Base-by-base conservation (phyloP, 1,140 invertebrate genomes). In the Halictus rubicundus region DNA sequence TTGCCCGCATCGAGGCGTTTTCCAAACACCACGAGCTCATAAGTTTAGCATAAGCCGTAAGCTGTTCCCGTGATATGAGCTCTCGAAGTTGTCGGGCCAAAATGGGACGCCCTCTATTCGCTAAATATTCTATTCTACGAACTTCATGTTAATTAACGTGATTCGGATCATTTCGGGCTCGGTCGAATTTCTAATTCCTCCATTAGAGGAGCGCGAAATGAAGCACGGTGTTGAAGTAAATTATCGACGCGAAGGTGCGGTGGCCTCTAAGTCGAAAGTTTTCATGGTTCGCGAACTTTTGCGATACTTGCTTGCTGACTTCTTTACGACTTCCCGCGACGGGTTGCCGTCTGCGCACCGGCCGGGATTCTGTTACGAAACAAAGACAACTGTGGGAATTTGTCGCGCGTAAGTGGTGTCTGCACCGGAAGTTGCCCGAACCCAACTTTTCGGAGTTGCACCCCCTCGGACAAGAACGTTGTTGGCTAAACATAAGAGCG, bases 261-360 rank as follows among this genome's bases (percentile, higher is more conserved):
- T n/a, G 12, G 16, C 52, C 37, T 9, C 19, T 39, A 12, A n/a
- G 42, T 63, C 66, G 66, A 84, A 84, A 84, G 65, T 84, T 84
- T 61, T 27, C 46, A 65, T 61, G 59, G 25, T 46, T 46, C 32
- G 66, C 75, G 72, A 82, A 84, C 71, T 82, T 84, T 82, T 68
- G 79, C 75, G 63, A 78, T 79, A 82, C 80, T 82, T 75, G 70
- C 46, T 25, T 21, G 60, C 60, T 46, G 82, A 84, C 82, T 84
- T 84, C 65, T 78, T 82, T 81, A 79, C 65, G 60, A 73, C 14
- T 52, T 61, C 46, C 57, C 7, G 52, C 14, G 63, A 70, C 25
- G 23, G 27, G 14, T 57, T 59, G 23, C 59, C 66, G 79, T 73
- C 66, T 78, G 64, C 73, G 59, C 64, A 42, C 66, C 54, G 63